phyloP scores from a whole-genome alignment of 2,888 invertebrate species.

The Lapara coniferarum region DNA sequence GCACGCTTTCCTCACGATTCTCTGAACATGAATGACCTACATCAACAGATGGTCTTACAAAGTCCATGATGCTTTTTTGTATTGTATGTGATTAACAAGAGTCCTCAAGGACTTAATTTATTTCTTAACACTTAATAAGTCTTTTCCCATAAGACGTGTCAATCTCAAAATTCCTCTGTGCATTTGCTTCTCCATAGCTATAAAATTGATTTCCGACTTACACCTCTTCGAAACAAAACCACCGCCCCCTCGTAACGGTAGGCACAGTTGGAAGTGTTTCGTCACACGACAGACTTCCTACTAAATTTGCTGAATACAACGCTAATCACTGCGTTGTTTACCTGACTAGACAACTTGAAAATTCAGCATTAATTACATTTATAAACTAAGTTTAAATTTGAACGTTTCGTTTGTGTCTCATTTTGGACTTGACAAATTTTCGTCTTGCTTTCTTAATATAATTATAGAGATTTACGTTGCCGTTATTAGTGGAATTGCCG shows the following conservation, averaged over 20 bases:
- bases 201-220: conserved; percentile 24
- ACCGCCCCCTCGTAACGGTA: conserved; percentile 22
- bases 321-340: conserved; percentile 26
- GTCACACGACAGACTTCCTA: conserved; percentile 36
- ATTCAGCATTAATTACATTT: neutral
- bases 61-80: too few species aligned
- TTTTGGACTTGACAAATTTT: conserved; percentile 3
- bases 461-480: neutral
- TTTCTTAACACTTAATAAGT: too few species aligned
- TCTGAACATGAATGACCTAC: too few species aligned
- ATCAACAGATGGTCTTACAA: too few species aligned
- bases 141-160: too few species aligned
- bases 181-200: too few species aligned
- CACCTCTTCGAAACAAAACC: conserved; percentile 12
- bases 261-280: conserved; percentile 39
- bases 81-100: too few species aligned
- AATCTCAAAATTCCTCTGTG: too few species aligned
- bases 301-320: conserved; percentile 36
- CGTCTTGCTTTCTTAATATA: neutral
- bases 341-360: conserved; percentile 27
- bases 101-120: too few species aligned
- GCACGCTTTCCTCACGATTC: too few species aligned
- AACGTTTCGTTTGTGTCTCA: neutral
- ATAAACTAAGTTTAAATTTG: neutral
- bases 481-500: neutral